Percentiles rank a stretch among this genome's conserved stretches.
Conservation (phyloP, 1,140 invertebrate species). For the Drosophila elegans region DNA sequence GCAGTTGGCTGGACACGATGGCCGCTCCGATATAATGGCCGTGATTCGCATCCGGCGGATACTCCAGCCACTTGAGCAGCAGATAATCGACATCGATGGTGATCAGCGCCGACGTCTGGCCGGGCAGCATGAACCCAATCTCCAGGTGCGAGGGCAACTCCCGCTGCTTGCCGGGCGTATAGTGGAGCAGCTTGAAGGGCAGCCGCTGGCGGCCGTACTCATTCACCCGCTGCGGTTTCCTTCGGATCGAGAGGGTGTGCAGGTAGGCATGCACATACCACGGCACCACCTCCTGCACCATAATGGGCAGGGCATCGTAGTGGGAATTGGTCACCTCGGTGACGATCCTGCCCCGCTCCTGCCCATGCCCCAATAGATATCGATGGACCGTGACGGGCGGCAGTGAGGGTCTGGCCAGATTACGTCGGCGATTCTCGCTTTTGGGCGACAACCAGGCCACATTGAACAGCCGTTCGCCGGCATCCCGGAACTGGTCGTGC, state of each 20-base stretch:
- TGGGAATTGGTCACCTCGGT: slow-evolving; percentile 92
- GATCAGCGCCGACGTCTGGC: slow-evolving; percentile 92
- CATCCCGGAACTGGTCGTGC: slow-evolving; percentile 69
- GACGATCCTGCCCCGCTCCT: slow-evolving; percentile 94
- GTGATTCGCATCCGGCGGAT: slow-evolving; percentile 99
- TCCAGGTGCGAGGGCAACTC: slow-evolving; percentile 95
- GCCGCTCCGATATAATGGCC: slow-evolving; percentile 97
- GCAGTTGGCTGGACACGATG: slow-evolving; percentile 91
- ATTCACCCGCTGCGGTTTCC: slow-evolving; percentile 48
- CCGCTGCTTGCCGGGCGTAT: slow-evolving; percentile 93
- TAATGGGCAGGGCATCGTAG: slow-evolving; percentile 88
- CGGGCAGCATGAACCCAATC: slow-evolving; percentile 91
- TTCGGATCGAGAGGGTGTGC: slow-evolving; percentile 90
- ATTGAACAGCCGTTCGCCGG: slow-evolving; percentile 87
- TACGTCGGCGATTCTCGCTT: slow-evolving; percentile 81
- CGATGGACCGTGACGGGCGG: slow-evolving; percentile 92
- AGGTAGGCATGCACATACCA: slow-evolving; percentile 98
- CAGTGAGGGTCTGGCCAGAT: slow-evolving; percentile 82
- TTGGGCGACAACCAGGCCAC: slow-evolving; percentile 86
- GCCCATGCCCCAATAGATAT: slow-evolving; percentile 93
- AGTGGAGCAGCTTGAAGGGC: slow-evolving; percentile 88
- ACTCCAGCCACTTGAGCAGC: slow-evolving; percentile 99
- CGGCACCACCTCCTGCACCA: slow-evolving; percentile 93
- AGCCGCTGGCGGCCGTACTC: slow-evolving; percentile 74
- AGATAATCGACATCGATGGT: slow-evolving; percentile 96